Evolutionary conservation across 2,888 invertebrate species (phyloP).

Genomic region (Thereva nobilitata): DNA sequence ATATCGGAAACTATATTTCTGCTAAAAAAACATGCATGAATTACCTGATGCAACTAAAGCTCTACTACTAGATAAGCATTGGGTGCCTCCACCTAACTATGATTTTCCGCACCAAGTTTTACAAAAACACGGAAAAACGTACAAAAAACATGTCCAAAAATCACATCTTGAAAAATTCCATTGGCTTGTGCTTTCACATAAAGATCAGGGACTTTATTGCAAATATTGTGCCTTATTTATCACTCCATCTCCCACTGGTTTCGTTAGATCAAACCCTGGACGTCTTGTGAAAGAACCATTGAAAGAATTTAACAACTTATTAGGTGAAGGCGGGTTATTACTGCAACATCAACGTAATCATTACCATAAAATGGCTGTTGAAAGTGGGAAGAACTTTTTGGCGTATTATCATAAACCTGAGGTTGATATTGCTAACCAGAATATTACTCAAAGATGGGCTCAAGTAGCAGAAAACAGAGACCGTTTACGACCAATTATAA

Average conservation of each 20-base stretch:
- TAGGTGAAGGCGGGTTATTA: background rate
- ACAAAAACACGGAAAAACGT: background rate
- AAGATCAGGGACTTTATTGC: constrained; percentile 8
- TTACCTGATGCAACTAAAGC: background rate
- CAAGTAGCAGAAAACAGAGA: background rate
- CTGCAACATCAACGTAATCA: background rate
- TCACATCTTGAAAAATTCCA: constrained; percentile 6
- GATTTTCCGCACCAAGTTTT: background rate
- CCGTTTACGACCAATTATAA: too few species aligned
- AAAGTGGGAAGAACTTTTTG: background rate
- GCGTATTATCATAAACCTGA: background rate
- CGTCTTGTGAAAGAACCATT: background rate
- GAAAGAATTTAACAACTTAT: background rate
- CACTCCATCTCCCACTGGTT: background rate
- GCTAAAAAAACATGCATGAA: too few species aligned
- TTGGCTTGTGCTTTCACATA: constrained; percentile 2
- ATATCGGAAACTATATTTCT: constrained; percentile 7
- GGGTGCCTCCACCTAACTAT: background rate
- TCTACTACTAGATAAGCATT: background rate
- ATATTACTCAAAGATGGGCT: background rate
- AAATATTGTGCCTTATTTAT: constrained; percentile 3
- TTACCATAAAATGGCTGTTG: constrained; percentile 6
- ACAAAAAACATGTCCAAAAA: background rate
- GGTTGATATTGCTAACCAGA: background rate
- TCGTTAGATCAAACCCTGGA: background rate